Evolutionary conservation across 2,113 vertebrate genomes (phyloP), one percentile per base, ranked within the genome.

Genomic region (Psephotus haematonotus): DNA sequence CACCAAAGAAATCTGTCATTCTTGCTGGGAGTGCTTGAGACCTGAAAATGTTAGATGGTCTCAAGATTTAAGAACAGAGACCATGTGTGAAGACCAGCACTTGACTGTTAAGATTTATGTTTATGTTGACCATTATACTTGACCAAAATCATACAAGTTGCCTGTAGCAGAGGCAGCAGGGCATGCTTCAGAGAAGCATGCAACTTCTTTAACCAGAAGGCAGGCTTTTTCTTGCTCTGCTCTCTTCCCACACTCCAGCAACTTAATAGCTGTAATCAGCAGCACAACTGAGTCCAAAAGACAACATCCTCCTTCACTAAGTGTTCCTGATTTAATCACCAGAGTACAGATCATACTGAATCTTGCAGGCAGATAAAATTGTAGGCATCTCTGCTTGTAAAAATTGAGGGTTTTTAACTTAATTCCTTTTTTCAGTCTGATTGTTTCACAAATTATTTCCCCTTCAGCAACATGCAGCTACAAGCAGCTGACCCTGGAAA

Each of bases 391-490:
- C 35, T 75, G 29, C 39, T 86, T 82, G 28, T 37, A 82, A 80
- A 91, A 82, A 29, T 7, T 27, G 37, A 75, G 10, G 16, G 1
- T 1, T 65, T 74, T 47, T 23, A 64, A 64, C 14, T 17, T 67
- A 25, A 9, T 13, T 31, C 46, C 3, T 59, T 62, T 72, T 82
- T 76, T 50, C 19, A 64, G 24, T 59, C 31, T 35, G 8, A 35
- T 92, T 71, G n/a, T 75, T 92, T 95, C 76, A 78, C n/a, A 78
- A 79, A 91, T 63, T 1, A 93, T 71, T 89, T 91, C 31, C 44
- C 35, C 53, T 87, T 91, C 41, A 71, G 60, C 65, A 85, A 75
- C 24, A 89, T 4, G 43, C 65, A 88, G 64, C 24, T 84, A 91
- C 13, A 77, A 74, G 55, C n/a, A 86, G 68, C 23, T 83, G 49